phyloP scores from a whole-genome alignment of 2,113 vertebrate genomes.

The Limanda limanda region DNA sequence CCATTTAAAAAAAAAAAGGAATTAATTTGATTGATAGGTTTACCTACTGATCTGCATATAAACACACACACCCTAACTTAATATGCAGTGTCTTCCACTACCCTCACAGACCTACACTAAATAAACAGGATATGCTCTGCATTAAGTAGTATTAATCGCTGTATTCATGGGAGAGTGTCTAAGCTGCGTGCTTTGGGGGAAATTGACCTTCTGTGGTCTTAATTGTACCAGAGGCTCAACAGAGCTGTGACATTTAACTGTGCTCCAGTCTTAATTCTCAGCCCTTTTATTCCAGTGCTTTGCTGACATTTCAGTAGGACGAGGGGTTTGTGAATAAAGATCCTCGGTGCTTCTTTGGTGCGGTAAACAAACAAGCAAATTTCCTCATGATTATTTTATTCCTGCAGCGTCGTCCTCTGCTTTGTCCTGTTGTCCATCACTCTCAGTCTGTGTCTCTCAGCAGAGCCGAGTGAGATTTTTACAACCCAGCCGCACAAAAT shows the following conservation, averaged over 20 bases:
- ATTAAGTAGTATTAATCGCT: constrained; percentile 69
- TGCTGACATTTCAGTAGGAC: constrained; percentile 71
- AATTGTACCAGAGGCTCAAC: constrained; percentile 75
- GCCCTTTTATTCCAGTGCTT: constrained; percentile 72
- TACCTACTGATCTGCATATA: constrained; percentile 31
- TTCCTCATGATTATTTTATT: constrained; percentile 40
- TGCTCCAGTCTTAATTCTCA: constrained; percentile 69
- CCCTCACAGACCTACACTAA: constrained; percentile 27
- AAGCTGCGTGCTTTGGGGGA: constrained; percentile 61
- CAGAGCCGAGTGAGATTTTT: constrained; percentile 27
- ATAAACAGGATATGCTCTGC: constrained; percentile 55
- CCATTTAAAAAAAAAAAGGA: constrained; percentile 20
- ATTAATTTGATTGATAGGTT: constrained; percentile 49
- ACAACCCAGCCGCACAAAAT: constrained; percentile 35
- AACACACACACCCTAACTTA: constrained; percentile 23
- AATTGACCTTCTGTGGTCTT: constrained; percentile 78
- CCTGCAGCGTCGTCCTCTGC: neutral
- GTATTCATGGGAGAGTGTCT: constrained; percentile 54
- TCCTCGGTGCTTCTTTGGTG: constrained; percentile 38
- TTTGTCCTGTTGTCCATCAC: constrained; percentile 1
- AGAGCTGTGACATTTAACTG: constrained; percentile 74
- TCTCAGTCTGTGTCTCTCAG: constrained; percentile 5
- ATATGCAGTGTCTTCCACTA: neutral
- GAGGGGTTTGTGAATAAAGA: constrained; percentile 57
- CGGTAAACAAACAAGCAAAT: constrained; percentile 60